A percentile compares a stretch with the other conserved stretches of the same genome.
These are phyloP conservation scores for Thecophora atra DNA, from an alignment of 2,888 invertebrate species.

Conservation along the genomic window DNA sequence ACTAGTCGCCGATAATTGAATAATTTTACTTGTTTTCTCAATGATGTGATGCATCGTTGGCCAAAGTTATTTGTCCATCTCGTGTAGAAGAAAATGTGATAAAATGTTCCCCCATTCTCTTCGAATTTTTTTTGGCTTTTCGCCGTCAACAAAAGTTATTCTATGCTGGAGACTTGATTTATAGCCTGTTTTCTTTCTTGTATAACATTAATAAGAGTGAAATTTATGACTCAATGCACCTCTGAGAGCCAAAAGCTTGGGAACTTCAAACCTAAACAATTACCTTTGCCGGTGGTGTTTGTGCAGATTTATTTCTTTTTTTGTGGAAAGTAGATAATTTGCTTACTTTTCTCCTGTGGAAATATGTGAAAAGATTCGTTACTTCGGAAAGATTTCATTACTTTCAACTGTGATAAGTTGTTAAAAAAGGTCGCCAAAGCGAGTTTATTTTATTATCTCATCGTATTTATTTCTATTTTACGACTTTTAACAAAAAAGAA, in stretches of 20 bases:
- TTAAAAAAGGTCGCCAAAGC: too few relatives aligned
- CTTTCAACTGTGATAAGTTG: too few relatives aligned
- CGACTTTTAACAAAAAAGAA: too few relatives aligned
- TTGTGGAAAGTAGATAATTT: slow-evolving; percentile 3
- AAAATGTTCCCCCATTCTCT: background rate
- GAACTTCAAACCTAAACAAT: background rate
- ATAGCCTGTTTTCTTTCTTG: background rate
- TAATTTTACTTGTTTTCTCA: too few relatives aligned
- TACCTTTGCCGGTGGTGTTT: slow-evolving; percentile 11
- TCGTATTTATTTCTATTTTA: too few relatives aligned
- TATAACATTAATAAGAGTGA: background rate
- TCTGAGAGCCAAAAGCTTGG: slow-evolving; percentile 4
- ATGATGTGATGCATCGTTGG: too few relatives aligned
- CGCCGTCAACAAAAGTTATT: slow-evolving; percentile 1
- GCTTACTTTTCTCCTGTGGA: background rate
- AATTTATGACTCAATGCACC: slow-evolving; percentile 7
- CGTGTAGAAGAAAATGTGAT: background rate
- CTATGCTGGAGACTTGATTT: background rate
- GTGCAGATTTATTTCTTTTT: background rate
- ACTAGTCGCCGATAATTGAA: too few relatives aligned
- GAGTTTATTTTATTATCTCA: too few relatives aligned
- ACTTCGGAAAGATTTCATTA: too few relatives aligned
- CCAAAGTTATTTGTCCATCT: background rate
- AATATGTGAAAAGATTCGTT: background rate
- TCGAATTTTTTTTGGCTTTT: background rate